phyloP scores from a whole-genome alignment of 1,140 invertebrate genomes.

The Telenomus remus region DNA sequence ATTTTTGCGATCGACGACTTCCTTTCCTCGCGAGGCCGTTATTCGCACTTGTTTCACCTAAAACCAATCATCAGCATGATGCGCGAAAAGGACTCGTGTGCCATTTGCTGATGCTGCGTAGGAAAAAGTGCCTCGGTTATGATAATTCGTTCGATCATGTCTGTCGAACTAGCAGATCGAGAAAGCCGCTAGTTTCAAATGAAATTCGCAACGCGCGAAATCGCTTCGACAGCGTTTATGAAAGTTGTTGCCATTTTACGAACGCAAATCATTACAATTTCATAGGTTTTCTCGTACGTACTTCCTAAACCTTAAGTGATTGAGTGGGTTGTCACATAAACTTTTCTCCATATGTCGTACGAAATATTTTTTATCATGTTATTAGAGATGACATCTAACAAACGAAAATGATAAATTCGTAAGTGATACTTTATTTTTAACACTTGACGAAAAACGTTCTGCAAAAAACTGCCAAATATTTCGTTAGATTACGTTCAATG shows the following conservation, averaged over 20 bases:
- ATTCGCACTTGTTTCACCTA: constrained; percentile 58
- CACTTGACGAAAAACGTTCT: too few species aligned
- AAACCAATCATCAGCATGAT: constrained; percentile 55
- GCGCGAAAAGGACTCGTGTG: constrained; percentile 50
- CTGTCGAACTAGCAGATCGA: constrained; percentile 16
- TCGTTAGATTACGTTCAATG: too few species aligned
- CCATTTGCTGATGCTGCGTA: constrained; percentile 30
- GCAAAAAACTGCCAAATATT: too few species aligned
- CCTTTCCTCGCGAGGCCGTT: constrained; percentile 55
- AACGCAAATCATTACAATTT: too few species aligned
- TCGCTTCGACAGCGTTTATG: constrained; percentile 3
- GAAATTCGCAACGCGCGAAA: constrained; percentile 15
- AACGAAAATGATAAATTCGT: too few species aligned
- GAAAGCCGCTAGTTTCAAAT: constrained; percentile 34
- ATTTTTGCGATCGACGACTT: constrained; percentile 66
- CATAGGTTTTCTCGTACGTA: too few species aligned
- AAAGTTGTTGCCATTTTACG: background rate
- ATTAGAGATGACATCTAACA: too few species aligned
- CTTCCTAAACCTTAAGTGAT: too few species aligned
- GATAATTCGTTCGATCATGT: constrained; percentile 40
- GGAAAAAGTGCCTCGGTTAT: constrained; percentile 54
- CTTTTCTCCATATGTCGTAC: too few species aligned
- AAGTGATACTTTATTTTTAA: too few species aligned
- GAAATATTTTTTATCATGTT: too few species aligned
- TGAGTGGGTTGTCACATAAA: too few species aligned